Conservation (phyloP, 2,888 invertebrate genomes). For the Eupithecia dodoneata region DNA sequence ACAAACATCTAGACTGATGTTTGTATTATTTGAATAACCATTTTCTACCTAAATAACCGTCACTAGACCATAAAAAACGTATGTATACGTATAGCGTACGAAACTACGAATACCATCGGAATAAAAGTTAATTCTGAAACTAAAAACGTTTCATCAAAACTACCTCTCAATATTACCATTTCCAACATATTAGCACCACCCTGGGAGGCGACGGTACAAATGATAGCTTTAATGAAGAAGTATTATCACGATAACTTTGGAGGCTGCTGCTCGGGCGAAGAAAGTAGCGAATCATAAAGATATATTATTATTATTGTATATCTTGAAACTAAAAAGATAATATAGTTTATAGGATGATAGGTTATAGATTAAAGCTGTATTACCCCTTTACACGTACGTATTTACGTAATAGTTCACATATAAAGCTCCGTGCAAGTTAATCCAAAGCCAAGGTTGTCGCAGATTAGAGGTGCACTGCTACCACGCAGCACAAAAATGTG, state of each 20-base stretch:
- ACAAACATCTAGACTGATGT: not conserved
- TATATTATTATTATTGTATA: not conserved
- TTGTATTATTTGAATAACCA: no score
- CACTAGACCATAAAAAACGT: not conserved
- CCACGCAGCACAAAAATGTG: no score
- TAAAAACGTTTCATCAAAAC: constrained; percentile 16
- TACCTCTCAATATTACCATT: not conserved
- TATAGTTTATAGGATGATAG: not conserved
- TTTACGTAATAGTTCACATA: no score
- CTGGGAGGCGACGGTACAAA: constrained; percentile 68
- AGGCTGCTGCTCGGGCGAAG: not conserved
- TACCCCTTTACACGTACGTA: no score
- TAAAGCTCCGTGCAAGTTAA: no score
- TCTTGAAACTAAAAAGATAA: not conserved
- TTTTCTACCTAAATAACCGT: no score
- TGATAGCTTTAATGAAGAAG: constrained; percentile 71
- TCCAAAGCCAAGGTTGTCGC: no score
- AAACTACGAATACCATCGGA: not conserved
- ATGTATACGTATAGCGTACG: not conserved
- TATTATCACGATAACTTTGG: constrained; percentile 49
- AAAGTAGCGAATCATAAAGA: not conserved
- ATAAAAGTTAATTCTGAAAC: not conserved
- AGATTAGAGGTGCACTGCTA: no score
- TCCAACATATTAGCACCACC: constrained; percentile 60
- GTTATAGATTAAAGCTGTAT: no score